These are phyloP conservation scores for Glossophaga mutica DNA, from an alignment of 2,797 vertebrate genomes.

Conservation along the genomic window DNA sequence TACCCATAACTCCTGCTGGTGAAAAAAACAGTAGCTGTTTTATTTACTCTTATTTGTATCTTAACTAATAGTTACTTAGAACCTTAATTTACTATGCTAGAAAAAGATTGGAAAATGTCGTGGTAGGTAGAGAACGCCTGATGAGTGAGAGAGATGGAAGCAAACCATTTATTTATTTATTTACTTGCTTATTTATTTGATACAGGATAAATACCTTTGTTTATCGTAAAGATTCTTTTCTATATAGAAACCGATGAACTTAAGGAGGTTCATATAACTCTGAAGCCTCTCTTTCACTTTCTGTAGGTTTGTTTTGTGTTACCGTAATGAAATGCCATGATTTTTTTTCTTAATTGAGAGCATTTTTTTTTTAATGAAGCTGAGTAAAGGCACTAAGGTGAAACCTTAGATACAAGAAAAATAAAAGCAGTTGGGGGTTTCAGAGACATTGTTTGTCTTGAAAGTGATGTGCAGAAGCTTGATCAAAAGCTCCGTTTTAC, in stretches of 20 bases:
- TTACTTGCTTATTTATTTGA: not conserved
- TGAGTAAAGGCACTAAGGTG: conserved; percentile 76
- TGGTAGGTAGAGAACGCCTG: not conserved
- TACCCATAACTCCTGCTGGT: not conserved
- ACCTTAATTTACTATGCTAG: not conserved
- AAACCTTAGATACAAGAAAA: conserved; percentile 84
- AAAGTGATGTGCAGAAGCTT: conserved; percentile 79
- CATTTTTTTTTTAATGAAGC: conserved; percentile 77
- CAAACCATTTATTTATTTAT: not conserved
- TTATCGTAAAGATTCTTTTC: not conserved
- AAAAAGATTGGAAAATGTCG: not conserved
- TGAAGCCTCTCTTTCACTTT: conserved; percentile 50
- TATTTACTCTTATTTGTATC: not conserved
- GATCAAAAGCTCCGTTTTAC: conserved; percentile 84
- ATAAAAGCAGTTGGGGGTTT: conserved; percentile 81
- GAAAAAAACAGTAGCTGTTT: not conserved
- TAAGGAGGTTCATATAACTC: conserved; percentile 41
- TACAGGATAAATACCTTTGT: not conserved
- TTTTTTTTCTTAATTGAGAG: conserved; percentile 30
- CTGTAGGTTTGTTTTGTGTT: conserved; percentile 52
- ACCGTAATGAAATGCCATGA: conserved; percentile 51
- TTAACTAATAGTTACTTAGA: not conserved
- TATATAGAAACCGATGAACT: not conserved
- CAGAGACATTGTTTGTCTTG: conserved; percentile 83
- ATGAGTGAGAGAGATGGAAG: not conserved